phyloP scores from a whole-genome alignment of 2,113 vertebrate genomes.

The Pterocles burchelli region DNA sequence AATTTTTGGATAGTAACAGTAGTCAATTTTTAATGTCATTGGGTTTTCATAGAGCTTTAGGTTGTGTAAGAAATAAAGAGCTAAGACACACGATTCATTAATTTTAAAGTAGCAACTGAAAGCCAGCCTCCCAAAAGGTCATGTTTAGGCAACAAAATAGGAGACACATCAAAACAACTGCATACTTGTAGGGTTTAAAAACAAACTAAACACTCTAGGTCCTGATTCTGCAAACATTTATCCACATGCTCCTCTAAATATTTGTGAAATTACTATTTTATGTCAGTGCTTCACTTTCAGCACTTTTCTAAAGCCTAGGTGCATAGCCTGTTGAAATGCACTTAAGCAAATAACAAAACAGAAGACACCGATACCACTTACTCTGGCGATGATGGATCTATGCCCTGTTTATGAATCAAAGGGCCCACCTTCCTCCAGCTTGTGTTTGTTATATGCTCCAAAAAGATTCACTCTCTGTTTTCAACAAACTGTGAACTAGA shows the following conservation, averaged over 20 bases:
- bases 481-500: neutral
- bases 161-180: neutral
- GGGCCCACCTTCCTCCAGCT: neutral
- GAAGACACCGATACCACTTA: neutral
- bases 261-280: neutral
- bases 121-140: neutral
- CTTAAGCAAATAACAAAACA: neutral
- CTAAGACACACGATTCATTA: neutral
- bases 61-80: neutral
- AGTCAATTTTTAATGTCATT: neutral
- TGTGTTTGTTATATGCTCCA: neutral
- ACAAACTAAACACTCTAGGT: neutral
- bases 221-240: neutral
- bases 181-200: neutral
- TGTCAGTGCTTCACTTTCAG: neutral
- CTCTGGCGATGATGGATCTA: neutral
- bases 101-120: neutral
- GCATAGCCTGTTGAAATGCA: neutral
- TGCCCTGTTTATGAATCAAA: neutral
- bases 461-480: neutral
- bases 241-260: neutral
- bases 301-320: neutral
- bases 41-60: neutral
- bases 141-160: neutral
- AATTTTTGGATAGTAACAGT: slow-evolving; percentile 12